These are phyloP conservation scores for Terebella lapidaria DNA, from an alignment of 2,888 invertebrate genomes.

Conservation along the genomic window DNA sequence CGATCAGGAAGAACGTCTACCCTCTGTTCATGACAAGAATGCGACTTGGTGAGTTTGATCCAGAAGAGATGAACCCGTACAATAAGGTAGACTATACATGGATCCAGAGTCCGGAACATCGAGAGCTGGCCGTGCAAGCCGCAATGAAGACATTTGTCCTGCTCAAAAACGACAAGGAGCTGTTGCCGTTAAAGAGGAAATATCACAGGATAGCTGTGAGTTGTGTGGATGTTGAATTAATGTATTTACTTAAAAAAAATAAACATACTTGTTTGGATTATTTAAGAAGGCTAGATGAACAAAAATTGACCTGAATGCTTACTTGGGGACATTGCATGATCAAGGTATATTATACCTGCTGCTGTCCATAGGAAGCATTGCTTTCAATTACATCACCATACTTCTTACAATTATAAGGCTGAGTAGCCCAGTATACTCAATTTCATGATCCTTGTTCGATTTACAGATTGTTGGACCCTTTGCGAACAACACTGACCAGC, in stretches of 20 bases:
- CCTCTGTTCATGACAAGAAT: constrained; percentile 29
- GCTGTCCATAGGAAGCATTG: no score
- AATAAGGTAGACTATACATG: constrained; percentile 24
- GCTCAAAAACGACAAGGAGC: constrained; percentile 31
- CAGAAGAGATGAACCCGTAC: constrained; percentile 37
- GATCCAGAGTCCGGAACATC: constrained; percentile 27
- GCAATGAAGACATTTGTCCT: constrained; percentile 41
- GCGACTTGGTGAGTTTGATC: constrained; percentile 32
- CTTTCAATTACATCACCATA: no score
- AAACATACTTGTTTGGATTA: no score
- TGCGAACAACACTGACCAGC: constrained; percentile 16
- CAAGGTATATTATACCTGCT: no score
- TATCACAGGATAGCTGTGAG: constrained; percentile 25
- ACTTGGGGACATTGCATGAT: no score
- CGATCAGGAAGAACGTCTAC: constrained; percentile 19
- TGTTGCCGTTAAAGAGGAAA: constrained; percentile 21
- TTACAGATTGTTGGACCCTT: constrained; percentile 29
- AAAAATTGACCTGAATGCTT: background rate
- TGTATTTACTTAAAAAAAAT: no score
- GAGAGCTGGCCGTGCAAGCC: constrained; percentile 30
- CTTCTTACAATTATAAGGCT: no score
- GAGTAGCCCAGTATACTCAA: no score
- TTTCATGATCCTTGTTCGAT: no score
- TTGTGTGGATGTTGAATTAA: no score
- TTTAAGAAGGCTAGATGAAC: no score